A percentile compares a stretch with the other conserved stretches of the same genome.
phyloP scores from a whole-genome alignment of 2,888 invertebrate genomes.

The Zhengitettix transpicula region DNA sequence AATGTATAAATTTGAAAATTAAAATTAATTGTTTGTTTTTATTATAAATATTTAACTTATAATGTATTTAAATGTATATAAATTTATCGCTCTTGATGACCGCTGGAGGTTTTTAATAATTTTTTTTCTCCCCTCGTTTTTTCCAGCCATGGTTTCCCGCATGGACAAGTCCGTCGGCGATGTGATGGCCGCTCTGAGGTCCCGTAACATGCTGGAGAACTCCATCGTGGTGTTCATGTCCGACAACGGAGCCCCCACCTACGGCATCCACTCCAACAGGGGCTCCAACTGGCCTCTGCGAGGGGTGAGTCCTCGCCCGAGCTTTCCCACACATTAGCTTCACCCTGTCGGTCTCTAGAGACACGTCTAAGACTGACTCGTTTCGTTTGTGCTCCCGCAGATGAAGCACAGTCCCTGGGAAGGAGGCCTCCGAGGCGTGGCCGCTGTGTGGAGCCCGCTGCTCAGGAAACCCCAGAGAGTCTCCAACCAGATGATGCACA shows the following conservation, averaged over 20 bases:
- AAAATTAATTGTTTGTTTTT: no score
- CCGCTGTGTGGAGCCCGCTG: conserved; percentile 47
- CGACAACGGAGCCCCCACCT: conserved; percentile 74
- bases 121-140: no score
- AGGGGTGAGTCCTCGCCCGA: conserved; percentile 36
- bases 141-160: conserved; percentile 61
- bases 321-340: no score
- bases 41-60: no score
- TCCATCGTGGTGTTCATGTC: conserved; percentile 72
- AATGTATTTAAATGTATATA: no score
- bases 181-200: conserved; percentile 48
- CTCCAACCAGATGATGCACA: conserved; percentile 42
- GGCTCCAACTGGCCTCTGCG: conserved; percentile 67
- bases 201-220: conserved; percentile 54
- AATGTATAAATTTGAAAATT: no score
- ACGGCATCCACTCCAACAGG: conserved; percentile 50
- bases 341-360: no score
- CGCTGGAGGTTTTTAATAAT: no score
- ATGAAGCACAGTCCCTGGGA: conserved; percentile 55
- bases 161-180: conserved; percentile 73
- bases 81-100: no score
- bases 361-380: no score
- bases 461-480: conserved; percentile 36
- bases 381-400: conserved; percentile 23
- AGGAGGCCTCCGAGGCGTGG: conserved; percentile 46